A percentile compares a stretch with the other conserved stretches of the same genome.
These are phyloP conservation scores for Ormyrus pomaceus DNA, from an alignment of 2,888 invertebrate genomes.

Conservation along the genomic window DNA sequence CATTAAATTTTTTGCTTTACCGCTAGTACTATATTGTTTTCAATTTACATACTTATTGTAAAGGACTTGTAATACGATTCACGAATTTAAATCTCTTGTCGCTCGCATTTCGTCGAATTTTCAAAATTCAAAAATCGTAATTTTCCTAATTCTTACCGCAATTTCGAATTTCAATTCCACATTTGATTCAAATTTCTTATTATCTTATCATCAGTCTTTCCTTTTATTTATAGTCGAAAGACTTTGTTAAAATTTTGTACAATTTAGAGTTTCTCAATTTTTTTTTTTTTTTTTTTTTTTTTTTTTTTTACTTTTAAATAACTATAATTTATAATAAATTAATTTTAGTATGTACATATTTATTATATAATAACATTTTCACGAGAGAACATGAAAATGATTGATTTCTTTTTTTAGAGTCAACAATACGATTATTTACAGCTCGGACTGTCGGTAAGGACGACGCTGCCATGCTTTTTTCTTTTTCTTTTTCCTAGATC, in stretches of 20 bases:
- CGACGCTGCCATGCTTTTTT: not conserved
- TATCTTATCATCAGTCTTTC: slow-evolving; percentile 53
- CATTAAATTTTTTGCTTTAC: slow-evolving; percentile 19
- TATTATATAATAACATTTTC: slow-evolving; percentile 50
- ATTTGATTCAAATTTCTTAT: slow-evolving; percentile 45
- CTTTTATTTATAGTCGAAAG: slow-evolving; percentile 54
- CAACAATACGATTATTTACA: slow-evolving; percentile 55
- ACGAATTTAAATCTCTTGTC: slow-evolving; percentile 28
- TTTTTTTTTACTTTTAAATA: slow-evolving; percentile 40
- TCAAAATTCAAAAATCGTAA: slow-evolving; percentile 23
- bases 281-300: slow-evolving; percentile 33
- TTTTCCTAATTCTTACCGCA: slow-evolving; percentile 9
- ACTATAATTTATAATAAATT: slow-evolving; percentile 55
- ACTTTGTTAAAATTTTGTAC: slow-evolving; percentile 46
- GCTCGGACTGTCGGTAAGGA: slow-evolving; percentile 31
- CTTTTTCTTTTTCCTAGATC: not conserved
- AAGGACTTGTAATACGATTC: slow-evolving; percentile 56
- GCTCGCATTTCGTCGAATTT: slow-evolving; percentile 16
- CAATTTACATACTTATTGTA: slow-evolving; percentile 40
- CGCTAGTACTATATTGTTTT: slow-evolving; percentile 47
- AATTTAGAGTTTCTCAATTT: too few species aligned
- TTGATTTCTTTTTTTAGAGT: slow-evolving; percentile 42
- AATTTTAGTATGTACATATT: slow-evolving; percentile 56
- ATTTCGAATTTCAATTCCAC: slow-evolving; percentile 33
- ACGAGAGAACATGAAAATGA: slow-evolving; percentile 44